Conservation (phyloP, 2,113 vertebrate genomes). For the Rana temporaria region DNA sequence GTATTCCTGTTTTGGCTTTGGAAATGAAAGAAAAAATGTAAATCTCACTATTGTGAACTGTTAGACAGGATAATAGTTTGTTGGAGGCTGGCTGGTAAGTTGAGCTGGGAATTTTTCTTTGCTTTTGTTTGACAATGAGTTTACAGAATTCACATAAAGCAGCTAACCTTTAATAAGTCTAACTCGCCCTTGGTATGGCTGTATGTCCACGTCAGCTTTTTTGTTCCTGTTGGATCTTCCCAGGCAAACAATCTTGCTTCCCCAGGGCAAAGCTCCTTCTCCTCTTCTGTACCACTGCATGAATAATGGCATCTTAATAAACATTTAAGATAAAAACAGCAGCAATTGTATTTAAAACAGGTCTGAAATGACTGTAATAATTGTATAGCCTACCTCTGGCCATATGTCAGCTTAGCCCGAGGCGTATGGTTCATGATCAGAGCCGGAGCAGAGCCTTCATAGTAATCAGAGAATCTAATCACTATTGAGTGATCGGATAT, state of each 20-base stretch:
- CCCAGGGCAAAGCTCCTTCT: constrained; percentile 76
- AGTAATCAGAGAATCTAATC: constrained; percentile 88
- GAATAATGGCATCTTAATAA: neutral
- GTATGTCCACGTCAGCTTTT: constrained; percentile 82
- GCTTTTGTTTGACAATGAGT: too few relatives aligned
- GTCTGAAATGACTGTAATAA: neutral
- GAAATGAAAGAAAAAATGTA: too few relatives aligned
- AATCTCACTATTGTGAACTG: too few relatives aligned
- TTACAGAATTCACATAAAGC: neutral
- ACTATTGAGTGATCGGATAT: constrained; percentile 84
- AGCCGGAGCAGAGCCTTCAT: constrained; percentile 90
- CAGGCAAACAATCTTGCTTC: constrained; percentile 86
- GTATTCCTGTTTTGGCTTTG: too few relatives aligned
- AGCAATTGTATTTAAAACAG: neutral
- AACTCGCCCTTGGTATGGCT: constrained; percentile 79
- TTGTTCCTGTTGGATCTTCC: constrained; percentile 84
- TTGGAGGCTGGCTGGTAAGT: too few relatives aligned
- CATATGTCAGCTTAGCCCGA: constrained; percentile 75
- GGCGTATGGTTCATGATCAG: constrained; percentile 91
- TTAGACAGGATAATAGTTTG: too few relatives aligned
- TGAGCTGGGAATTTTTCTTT: too few relatives aligned
- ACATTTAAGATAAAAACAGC: neutral
- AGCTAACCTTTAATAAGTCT: constrained; percentile 86
- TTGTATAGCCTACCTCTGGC: constrained; percentile 73
- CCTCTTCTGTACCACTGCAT: constrained; percentile 73